Base-by-base conservation (phyloP, 2,888 invertebrate genomes). In the Molorchus minor region DNA sequence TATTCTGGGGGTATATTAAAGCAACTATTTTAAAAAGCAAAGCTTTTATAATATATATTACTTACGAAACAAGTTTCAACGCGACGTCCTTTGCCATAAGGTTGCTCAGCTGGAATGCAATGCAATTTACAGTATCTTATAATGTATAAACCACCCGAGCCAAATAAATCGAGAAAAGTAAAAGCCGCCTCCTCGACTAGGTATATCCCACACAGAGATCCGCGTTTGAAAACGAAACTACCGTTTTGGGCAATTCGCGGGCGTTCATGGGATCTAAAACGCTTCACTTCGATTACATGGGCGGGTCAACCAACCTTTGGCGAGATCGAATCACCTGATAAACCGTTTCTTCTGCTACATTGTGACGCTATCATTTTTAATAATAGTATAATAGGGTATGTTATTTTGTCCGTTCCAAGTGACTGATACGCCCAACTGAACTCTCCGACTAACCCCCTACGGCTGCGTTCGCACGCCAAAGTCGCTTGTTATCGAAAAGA, bases 181-280 rank as follows among this genome's bases (percentile, higher is more conserved):
- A 38, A 36, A 49, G 49, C 38, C 13, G 35, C 49, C 49, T 25
- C 49, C 49, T 49, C 38, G 38, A 21, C 38, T n/a, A n/a, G n/a
- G 36, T 4, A 7, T 10, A 38, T 12, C 49, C 49, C 49, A 49
- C 49, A 38, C 33, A 19, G 17, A 49, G 38, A 49, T 38, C 29
- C 38, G 38, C 49, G 35, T 49, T 36, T 16, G 36, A 38, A 49
- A 49, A 49, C 17, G 25, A 38, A n/a, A n/a, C n/a, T 35, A 49
- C n/a, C 36, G 19, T 35, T 49, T 49, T 49, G 36, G 49, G 21
- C 25, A 21, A 21, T 19, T 15, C 29, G 49, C 25, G 21, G 49
- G 49, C 21, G 49, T 49, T 49, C 16, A 16, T 17, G 17, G 19
- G 12, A 38, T n/a, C 16, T 21, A 25, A 49, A 38, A 21, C 49